Base-by-base conservation (phyloP, 2,113 vertebrate species). In the Sebastes schlegelii region DNA sequence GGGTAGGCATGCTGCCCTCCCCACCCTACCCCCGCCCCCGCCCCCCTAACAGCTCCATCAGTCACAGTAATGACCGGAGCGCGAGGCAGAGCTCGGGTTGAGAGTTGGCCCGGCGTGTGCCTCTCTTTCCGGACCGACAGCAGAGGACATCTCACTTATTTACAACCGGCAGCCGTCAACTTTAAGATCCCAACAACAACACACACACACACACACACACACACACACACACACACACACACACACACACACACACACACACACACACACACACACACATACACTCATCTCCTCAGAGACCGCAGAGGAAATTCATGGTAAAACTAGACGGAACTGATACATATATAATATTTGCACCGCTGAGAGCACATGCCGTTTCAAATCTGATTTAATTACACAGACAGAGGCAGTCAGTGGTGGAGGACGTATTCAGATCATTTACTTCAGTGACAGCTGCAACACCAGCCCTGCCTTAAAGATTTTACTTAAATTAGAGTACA, bases 111-210 rank as follows among this genome's bases (percentile, higher is more conserved):
- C 16, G 34, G 34, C 46, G 10, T 84, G 67, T 34, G 16, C 6
- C 60, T 2, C 55, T 67, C 42, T 83, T 46, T 80, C 77, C 16
- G 14, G 61, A 40, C 49, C 8, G 60, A 82, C 66, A 65, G 70
- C 79, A 77, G 42, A 55, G 5, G 83, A 83, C 69, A 67, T 51
- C 60, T 80, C 46, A 77, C 79, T 88, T 80, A 87, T 90, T 91
- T 88, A 87, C 81, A 86, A 68, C 85, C 67, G 26, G 45, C 73
- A 77, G 79, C n/a, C 54, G 6, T 73, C 42, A 55, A 51, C 74
- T 62, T 76, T 79, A 64, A 85, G 71, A 82, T 48, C 52, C 68
- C 55, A 34, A 17, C 14, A 40, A 34, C 34, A 26, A 48, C 66
- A 40, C 26, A 26, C 26, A 26, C 26, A 26, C 54, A 16, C 54